These are phyloP conservation scores for Archaeoteleia sp. DNA, from an alignment of 2,888 invertebrate genomes.

Conservation along the genomic window DNA sequence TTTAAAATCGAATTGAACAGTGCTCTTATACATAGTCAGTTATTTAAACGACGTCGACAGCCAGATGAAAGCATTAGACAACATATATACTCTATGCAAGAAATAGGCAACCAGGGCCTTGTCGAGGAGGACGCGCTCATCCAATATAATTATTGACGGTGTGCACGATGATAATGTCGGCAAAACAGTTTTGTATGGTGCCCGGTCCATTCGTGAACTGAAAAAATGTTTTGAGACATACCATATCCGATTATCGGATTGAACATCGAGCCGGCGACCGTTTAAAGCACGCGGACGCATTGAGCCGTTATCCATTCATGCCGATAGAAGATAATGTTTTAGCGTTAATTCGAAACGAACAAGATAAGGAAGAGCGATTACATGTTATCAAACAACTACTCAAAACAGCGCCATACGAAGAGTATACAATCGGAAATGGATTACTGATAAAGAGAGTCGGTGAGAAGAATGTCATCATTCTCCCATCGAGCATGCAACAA, in stretches of 20 bases:
- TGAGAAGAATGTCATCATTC: slow-evolving; percentile 12
- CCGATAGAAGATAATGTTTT: no score
- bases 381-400: neutral
- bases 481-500: slow-evolving; percentile 26
- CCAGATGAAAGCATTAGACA: slow-evolving; percentile 32
- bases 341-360: no score
- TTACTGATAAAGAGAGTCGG: slow-evolving; percentile 23
- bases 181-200: slow-evolving; percentile 42
- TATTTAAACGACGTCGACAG: slow-evolving; percentile 32
- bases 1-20: slow-evolving; percentile 48
- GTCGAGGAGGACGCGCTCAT: slow-evolving; percentile 52
- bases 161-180: slow-evolving; percentile 42
- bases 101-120: slow-evolving; percentile 47
- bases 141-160: slow-evolving; percentile 54
- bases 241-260: slow-evolving; percentile 14
- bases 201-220: slow-evolving; percentile 29
- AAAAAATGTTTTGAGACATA: slow-evolving; percentile 44
- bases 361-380: neutral
- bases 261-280: neutral
- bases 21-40: slow-evolving; percentile 38
- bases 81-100: slow-evolving; percentile 52
- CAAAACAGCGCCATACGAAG: neutral
- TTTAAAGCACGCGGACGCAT: no score
- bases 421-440: slow-evolving; percentile 6
- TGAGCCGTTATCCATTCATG: no score